These are phyloP conservation scores for Dromaius novaehollandiae DNA, from an alignment of 2,113 vertebrate genomes.

Conservation along the genomic window DNA sequence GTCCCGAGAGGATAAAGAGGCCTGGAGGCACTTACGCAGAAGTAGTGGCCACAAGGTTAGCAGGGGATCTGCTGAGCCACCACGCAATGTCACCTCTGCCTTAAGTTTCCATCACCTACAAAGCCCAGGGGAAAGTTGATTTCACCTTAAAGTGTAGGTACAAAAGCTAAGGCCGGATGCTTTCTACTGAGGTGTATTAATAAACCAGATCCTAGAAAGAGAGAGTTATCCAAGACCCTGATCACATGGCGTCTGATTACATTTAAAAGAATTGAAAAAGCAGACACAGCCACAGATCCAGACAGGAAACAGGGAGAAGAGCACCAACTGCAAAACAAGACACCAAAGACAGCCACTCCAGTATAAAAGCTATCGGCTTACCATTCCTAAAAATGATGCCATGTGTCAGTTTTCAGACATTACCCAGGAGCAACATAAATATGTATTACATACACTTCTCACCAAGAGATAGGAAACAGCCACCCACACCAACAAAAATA, in stretches of 20 bases:
- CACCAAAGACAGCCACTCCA: neutral
- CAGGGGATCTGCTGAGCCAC: neutral
- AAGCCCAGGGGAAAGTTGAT: neutral
- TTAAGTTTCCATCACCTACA: neutral
- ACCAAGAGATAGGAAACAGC: rapidly evolving
- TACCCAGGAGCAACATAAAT: neutral
- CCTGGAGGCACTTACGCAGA: rapidly evolving
- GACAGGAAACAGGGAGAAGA: neutral
- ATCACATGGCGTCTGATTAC: neutral
- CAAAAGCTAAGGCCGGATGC: neutral
- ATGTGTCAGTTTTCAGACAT: neutral
- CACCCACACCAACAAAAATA: neutral
- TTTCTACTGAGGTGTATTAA: neutral
- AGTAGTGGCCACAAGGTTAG: neutral
- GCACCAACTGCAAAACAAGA: neutral
- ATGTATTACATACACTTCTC: neutral
- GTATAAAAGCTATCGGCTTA: neutral
- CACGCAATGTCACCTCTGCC: neutral
- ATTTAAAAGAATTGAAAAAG: neutral
- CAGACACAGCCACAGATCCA: neutral
- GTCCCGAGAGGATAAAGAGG: neutral
- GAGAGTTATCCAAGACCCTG: neutral
- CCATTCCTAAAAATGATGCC: neutral
- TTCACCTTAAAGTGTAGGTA: rapidly evolving
- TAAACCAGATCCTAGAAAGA: neutral